Evolutionary conservation across 2,113 vertebrate genomes (phyloP).

Genomic region (Etheostoma cragini): DNA sequence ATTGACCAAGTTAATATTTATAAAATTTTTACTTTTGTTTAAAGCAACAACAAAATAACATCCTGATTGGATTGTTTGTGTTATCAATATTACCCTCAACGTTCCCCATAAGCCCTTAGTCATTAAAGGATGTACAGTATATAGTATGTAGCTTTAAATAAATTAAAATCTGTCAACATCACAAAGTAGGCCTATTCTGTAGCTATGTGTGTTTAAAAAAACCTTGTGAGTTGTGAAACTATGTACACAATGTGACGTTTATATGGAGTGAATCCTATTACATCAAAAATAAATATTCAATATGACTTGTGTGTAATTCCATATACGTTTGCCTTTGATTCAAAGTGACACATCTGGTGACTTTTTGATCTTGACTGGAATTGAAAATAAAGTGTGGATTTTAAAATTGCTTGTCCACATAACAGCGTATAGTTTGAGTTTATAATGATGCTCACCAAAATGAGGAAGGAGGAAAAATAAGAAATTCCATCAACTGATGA

Average conservation of each 20-base stretch:
- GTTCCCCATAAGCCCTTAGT: neutral
- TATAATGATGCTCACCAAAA: constrained; percentile 19
- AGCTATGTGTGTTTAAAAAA: neutral
- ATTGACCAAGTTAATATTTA: neutral
- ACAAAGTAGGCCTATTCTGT: neutral
- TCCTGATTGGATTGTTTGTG: neutral
- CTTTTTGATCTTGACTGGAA: constrained; percentile 16
- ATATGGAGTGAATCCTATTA: neutral
- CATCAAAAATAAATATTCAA: neutral
- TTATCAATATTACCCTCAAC: neutral
- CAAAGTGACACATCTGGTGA: neutral
- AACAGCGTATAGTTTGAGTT: constrained; percentile 25
- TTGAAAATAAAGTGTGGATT: constrained; percentile 10
- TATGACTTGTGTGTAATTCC: neutral
- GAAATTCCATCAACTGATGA: constrained; percentile 16
- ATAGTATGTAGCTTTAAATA: neutral
- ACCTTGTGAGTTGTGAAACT: neutral
- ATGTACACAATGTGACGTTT: neutral
- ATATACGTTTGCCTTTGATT: constrained; percentile 10
- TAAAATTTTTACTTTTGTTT: neutral
- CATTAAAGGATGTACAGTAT: neutral
- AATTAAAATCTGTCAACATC: neutral
- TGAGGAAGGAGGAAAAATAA: neutral
- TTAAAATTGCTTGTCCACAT: constrained; percentile 3
- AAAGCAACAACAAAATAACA: neutral